phyloP scores from a whole-genome alignment of 1,140 invertebrate species.

The Bombus soroeensis region DNA sequence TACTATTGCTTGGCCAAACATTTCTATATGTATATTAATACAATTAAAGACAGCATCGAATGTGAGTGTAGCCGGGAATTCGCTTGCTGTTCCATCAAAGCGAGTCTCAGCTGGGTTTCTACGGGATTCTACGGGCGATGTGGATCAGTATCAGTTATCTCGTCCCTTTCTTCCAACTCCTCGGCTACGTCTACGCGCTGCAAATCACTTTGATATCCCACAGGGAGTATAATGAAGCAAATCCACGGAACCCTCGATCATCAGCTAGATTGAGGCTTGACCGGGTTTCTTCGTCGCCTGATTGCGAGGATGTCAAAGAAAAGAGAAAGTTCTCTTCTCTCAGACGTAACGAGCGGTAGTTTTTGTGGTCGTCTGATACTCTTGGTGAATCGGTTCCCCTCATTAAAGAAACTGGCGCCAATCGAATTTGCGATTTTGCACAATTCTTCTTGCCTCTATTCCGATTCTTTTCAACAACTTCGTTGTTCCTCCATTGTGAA shows the following conservation, averaged over 20 bases:
- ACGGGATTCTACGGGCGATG: constrained; percentile 1
- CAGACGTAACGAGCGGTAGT: constrained; percentile 5
- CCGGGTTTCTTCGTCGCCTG: constrained; percentile 45
- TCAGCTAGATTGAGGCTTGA: constrained; percentile 42
- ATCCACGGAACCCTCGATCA: constrained; percentile 49
- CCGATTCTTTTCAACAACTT: background rate
- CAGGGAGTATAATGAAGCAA: constrained; percentile 56
- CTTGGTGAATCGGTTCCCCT: background rate
- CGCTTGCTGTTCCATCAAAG: constrained; percentile 23
- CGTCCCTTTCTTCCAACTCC: constrained; percentile 22
- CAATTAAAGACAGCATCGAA: background rate
- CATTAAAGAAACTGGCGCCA: background rate
- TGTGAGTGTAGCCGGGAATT: background rate
- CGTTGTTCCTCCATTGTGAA: background rate
- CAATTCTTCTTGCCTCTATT: background rate
- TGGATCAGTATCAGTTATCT: constrained; percentile 39
- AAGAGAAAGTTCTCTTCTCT: constrained; percentile 12
- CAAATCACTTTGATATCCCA: constrained; percentile 58
- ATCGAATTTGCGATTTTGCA: background rate
- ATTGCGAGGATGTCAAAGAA: constrained; percentile 54
- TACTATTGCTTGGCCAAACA: background rate
- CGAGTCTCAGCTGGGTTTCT: background rate
- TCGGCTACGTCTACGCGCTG: constrained; percentile 2
- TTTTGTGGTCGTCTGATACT: background rate
- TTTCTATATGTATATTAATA: background rate